Conservation (phyloP, 2,797 vertebrate species). For the Microctenopoma lineatum region DNA sequence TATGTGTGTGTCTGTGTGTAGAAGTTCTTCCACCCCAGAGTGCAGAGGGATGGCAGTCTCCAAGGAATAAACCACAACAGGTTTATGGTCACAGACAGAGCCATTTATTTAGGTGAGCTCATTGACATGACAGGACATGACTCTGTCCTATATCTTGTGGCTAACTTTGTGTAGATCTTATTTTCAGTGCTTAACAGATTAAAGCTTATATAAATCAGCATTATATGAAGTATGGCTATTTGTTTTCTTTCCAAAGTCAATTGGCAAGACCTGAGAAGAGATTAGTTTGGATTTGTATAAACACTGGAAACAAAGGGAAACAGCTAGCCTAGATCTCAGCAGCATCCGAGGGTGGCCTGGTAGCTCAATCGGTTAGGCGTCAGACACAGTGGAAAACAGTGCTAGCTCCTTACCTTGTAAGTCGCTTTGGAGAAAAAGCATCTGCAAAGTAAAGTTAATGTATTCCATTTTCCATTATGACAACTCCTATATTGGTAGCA, state of each 20-base stretch:
- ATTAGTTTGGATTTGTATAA: neutral
- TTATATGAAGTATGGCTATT: neutral
- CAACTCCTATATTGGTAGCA: too few relatives aligned
- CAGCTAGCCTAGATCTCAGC: neutral
- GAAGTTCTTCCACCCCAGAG: conserved; percentile 92
- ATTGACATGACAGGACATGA: conserved; percentile 9
- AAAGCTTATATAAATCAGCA: neutral
- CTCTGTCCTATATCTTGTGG: neutral
- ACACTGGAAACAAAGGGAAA: neutral
- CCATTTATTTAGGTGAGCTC: conserved; percentile 91
- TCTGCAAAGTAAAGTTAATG: too few relatives aligned
- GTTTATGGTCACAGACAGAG: conserved; percentile 94
- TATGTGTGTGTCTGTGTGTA: conserved; percentile 62
- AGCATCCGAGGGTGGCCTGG: too few relatives aligned
- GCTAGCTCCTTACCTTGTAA: too few relatives aligned
- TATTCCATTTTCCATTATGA: too few relatives aligned
- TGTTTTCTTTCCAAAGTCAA: neutral
- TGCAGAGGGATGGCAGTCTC: conserved; percentile 83
- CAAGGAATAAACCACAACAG: conserved; percentile 92
- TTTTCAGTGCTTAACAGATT: conserved; percentile 2
- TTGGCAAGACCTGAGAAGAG: neutral
- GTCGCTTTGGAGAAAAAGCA: too few relatives aligned
- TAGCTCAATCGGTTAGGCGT: too few relatives aligned
- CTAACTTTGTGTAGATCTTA: conserved; percentile 5
- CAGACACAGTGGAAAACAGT: too few relatives aligned